Base-by-base conservation (phyloP, 2,888 invertebrate species). In the Cataglyphis albicans region DNA sequence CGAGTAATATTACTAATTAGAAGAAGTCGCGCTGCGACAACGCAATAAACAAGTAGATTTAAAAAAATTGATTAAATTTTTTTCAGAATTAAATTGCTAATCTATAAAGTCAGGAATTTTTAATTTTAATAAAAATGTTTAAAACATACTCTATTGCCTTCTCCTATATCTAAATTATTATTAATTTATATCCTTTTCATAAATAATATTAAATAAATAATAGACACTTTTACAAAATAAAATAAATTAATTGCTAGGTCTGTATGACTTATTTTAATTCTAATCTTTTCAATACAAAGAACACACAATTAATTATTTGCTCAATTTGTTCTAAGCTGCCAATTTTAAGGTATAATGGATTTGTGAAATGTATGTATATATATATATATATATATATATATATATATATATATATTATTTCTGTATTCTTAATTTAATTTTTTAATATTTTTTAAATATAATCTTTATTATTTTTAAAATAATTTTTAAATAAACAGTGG, bases 1-100 rank as follows among this genome's bases (percentile, higher is more conserved):
- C 18, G 21, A 44, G 32, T 68, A 52, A 68, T 21, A 57, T 68
- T 59, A 3, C 0, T 35, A 76, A 76, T 64, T 29, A 38, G 7
- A n/a, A 76, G 0, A 57, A n/a, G 21, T n/a, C n/a, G 0, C 3
- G 0, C 2, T 38, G 6, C 0, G 0, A 73, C 7, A 12, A 2
- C 18, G 15, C 5, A 21, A 21, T 15, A 63, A 74, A 21, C 35
- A 9, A 0, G 0, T 21, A 12, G 9, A 59, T 41, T 41, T 0
- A 32, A 44, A 73, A 32, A n/a, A 48, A 3, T 25, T 0, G 18
- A 75, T 5, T 15, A 0, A 2, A 64, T 64, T 9, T 75, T 2
- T 2, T 48, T 35, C 25, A 2, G 4, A 44, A 15, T 29, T 32
- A 61, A 29, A 52, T 35, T 35, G 5, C 3, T 63, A 48, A 63